These are phyloP conservation scores for Pogona vitticeps DNA, from an alignment of 2,113 vertebrate genomes.

Conservation along the genomic window DNA sequence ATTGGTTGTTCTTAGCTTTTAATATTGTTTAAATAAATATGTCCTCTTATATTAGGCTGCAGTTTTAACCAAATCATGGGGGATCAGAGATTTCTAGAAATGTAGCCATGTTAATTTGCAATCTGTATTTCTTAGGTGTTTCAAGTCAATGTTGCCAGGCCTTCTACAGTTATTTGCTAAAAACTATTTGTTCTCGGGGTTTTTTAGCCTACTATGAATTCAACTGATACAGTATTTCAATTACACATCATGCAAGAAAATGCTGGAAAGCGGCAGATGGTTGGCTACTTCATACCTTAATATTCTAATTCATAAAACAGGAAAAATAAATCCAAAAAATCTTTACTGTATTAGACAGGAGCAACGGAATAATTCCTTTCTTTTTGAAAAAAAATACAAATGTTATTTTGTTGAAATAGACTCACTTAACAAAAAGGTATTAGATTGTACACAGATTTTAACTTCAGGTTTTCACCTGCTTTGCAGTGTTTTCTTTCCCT, in stretches of 20 bases:
- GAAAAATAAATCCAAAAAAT: neutral
- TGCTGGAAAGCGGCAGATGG: conserved; percentile 10
- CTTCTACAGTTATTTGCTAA: conserved; percentile 21
- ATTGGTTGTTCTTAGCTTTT: no score
- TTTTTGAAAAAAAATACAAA: neutral
- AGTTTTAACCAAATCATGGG: no score
- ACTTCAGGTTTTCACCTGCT: neutral
- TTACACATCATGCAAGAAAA: neutral
- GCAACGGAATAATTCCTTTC: conserved; percentile 22
- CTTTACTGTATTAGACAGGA: no score
- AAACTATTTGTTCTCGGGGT: neutral
- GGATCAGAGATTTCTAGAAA: no score
- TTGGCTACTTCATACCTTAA: neutral
- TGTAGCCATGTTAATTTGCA: no score
- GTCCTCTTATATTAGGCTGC: no score
- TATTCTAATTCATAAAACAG: conserved; percentile 11
- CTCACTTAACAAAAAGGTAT: neutral
- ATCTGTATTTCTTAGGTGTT: conserved; percentile 22
- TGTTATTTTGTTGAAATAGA: neutral
- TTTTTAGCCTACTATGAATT: conserved; percentile 32
- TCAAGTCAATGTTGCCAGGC: conserved; percentile 2
- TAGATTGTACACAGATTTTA: neutral
- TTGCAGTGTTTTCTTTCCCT: neutral
- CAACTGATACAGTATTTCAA: conserved; percentile 18
- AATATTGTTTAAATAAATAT: no score